Evolutionary conservation across 2,888 invertebrate species (phyloP).

Genomic region (Pyralis farinalis): DNA sequence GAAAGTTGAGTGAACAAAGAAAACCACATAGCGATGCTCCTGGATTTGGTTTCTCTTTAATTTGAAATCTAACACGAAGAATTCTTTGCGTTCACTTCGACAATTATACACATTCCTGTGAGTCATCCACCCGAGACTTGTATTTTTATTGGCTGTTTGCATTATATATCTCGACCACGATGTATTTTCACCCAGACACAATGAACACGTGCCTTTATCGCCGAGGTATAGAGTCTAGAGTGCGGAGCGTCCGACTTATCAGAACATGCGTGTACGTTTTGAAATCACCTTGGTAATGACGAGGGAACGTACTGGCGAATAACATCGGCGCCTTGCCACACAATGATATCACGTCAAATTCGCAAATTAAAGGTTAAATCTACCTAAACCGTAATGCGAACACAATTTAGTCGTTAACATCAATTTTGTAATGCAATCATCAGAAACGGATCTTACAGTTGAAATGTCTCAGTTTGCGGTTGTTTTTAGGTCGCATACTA

Average conservation of each 20-base stretch:
- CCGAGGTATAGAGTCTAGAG: conserved; percentile 36
- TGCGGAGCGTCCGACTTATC: conserved; percentile 28
- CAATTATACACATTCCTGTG: conserved; percentile 73
- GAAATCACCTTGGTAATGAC: conserved; percentile 52
- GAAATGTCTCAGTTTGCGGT: conserved; percentile 7
- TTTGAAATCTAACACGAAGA: conserved; percentile 62
- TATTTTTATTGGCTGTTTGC: conserved; percentile 69
- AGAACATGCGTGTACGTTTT: conserved; percentile 34
- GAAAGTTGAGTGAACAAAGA: conserved; percentile 14
- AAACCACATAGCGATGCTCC: conserved; percentile 26
- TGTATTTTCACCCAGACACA: conserved; percentile 40
- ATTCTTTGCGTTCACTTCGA: conserved; percentile 58
- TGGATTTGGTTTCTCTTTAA: conserved; percentile 53
- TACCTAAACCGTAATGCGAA: conserved; percentile 26
- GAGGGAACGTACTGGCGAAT: conserved; percentile 30
- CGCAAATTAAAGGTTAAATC: conserved; percentile 32
- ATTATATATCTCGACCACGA: conserved; percentile 54
- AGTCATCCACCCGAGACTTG: conserved; percentile 69
- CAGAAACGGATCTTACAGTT: neutral
- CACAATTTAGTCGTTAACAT: conserved; percentile 1
- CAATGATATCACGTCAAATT: conserved; percentile 42
- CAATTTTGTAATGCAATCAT: neutral
- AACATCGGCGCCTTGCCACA: conserved; percentile 30
- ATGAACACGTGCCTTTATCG: conserved; percentile 40
- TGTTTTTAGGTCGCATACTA: conserved; percentile 3